Evolutionary conservation across 2,797 vertebrate genomes (phyloP), one percentile per base, ranked within the genome.

Genomic region (Aeoliscus strigatus): DNA sequence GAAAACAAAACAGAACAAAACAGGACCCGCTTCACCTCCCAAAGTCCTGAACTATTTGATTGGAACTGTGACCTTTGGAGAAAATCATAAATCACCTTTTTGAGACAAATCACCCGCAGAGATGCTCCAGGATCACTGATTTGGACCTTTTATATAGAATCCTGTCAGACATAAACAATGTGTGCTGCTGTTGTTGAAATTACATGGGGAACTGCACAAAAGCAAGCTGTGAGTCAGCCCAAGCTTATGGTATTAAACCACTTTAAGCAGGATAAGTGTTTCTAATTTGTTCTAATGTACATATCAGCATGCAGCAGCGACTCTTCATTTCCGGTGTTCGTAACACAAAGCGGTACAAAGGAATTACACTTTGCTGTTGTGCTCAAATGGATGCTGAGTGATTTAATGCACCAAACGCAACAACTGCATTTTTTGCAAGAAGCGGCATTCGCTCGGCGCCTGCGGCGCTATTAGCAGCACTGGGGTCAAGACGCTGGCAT

Each of bases 391-490:
- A 57, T 38, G 25, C 34, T 38, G 26, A 50, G 55, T 4, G 3
- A 39, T 65, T 57, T 51, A 43, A 61, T 51, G 35, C 31, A 39
- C 36, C 47, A 46, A 52, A 45, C 38, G 26, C 23, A 27, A 39
- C 49, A 56, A 57, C 39, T 67, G 40, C 15, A 27, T 24, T 5
- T 29, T 41, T 30, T 27, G 9, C 23, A 26, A 18, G 3, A 27
- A 31, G 54, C 62, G 17, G 51, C 53, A 37, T 59, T 49, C 65
- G 51, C 44, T 51, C 14, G 3, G 51, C 38, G 64, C 59, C 68
- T 51, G 11, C 7, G 41, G 68, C 54, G 39, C 54, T 56, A 60
- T 67, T 65, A 70, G 42, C 48, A 10, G 66, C 39, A 23, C 32
- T 15, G 56, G 59, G 44, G 63, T 78, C 60, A 4, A 23, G 13